Conservation (phyloP, 2,888 invertebrate genomes). For the Mantis religiosa region DNA sequence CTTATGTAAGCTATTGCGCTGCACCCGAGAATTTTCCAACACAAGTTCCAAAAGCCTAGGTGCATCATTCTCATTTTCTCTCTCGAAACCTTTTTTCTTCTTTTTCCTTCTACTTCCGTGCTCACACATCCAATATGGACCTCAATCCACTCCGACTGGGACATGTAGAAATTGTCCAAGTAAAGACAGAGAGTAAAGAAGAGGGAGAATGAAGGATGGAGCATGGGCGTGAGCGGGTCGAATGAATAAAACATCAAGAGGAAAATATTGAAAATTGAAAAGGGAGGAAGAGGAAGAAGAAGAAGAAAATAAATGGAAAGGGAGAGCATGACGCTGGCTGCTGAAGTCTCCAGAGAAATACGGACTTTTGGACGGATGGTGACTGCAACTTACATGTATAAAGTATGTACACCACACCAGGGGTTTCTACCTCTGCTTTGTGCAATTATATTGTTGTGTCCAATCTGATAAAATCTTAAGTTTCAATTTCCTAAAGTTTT, state of each 20-base stretch:
- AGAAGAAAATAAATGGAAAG: constrained; percentile 14
- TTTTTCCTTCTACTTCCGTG: neutral
- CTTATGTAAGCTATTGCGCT: neutral
- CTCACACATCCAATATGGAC: neutral
- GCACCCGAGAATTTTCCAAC: neutral
- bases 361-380: neutral
- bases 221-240: constrained; percentile 26
- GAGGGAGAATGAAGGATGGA: neutral
- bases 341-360: neutral
- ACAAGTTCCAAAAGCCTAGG: neutral
- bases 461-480: neutral
- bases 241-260: constrained; percentile 50
- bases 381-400: neutral
- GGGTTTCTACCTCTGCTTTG: neutral
- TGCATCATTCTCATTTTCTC: neutral
- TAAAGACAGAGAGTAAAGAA: constrained; percentile 6
- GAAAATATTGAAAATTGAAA: constrained; percentile 31
- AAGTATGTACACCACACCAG: neutral
- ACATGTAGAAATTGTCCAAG: constrained; percentile 25
- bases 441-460: neutral
- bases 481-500: too few relatives aligned
- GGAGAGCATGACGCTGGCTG: neutral
- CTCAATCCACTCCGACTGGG: neutral
- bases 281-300: constrained; percentile 15
- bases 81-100: neutral